Base-by-base conservation (phyloP, 37 sponge, comb jelly and placozoan species). In the Ephydatia muelleri region DNA sequence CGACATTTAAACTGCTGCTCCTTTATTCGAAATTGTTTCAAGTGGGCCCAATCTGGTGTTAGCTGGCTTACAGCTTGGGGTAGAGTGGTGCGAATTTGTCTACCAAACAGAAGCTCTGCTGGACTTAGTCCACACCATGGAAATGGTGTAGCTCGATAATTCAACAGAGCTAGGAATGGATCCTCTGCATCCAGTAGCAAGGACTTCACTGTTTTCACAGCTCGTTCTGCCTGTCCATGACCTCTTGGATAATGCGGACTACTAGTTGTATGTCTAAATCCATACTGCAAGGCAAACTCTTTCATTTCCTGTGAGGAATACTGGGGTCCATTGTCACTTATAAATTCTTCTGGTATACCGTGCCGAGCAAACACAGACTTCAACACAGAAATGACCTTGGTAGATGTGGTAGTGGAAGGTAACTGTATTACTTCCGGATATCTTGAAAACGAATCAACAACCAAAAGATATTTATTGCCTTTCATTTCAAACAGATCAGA, bases 51-150 rank as follows among this genome's bases (percentile, higher is more conserved):
- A 57, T 57, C 57, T 57, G 57, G 57, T 57, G 57, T 57, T 5
- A 57, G 57, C 57, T 57, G 57, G 57, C 57, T 57, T 57, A 57
- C 57, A 57, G 57, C 68, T 91, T n/a, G 91, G 14, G 87, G 91
- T n/a, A 91, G 66, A 66, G 70, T 32, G 39, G 91, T 82, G 27
- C 83, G 29, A 13, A 91, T 29, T 6, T 68, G 40, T 22, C 91
- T 71, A 9, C 87, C 91, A 83, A 86, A 86, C 33, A 67, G 67
- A 27, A 91, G 67, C 68, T 91, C 75, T 33, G 86, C 82, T 78
- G 91, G 87, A 25, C 39, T 57, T 30, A 82, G 68, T 22, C 68
- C 68, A 38, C 91, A 91, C 91, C 91, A 91, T 3, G 83, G n/a
- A 70, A 91, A 49, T 23, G 91, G 87, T 23, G 87, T 91, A 26